These are phyloP conservation scores for Oreocharis arfaki DNA, from an alignment of 2,113 vertebrate genomes.

Conservation along the genomic window DNA sequence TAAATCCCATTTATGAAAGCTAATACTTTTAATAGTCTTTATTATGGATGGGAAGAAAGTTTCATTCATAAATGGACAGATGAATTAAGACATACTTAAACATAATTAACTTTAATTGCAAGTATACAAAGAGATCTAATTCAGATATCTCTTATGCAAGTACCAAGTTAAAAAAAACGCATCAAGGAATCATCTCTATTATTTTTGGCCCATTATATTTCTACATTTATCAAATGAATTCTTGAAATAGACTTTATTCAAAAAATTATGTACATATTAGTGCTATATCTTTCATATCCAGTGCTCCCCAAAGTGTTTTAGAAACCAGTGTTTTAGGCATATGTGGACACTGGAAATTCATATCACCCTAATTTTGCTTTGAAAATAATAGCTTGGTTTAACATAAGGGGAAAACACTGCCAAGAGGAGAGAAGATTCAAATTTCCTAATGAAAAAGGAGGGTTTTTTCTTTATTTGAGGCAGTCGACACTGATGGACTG, in stretches of 20 bases:
- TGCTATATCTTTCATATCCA: slow-evolving; percentile 36
- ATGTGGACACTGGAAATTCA: slow-evolving; percentile 4
- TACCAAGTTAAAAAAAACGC: background rate
- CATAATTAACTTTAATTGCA: slow-evolving; percentile 34
- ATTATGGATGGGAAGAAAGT: background rate
- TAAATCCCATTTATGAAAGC: background rate
- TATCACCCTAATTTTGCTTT: background rate
- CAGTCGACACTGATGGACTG: background rate
- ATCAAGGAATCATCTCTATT: background rate
- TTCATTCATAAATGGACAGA: slow-evolving; percentile 45
- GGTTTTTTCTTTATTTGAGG: background rate
- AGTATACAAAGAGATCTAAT: background rate
- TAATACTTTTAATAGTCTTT: slow-evolving; percentile 19
- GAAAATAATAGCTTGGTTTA: background rate
- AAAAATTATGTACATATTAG: slow-evolving; percentile 54
- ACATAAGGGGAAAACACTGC: background rate
- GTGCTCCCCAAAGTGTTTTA: slow-evolving; percentile 38
- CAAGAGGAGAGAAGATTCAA: background rate
- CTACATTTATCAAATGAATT: slow-evolving; percentile 26
- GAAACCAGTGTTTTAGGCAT: slow-evolving; percentile 6
- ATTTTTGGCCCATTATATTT: background rate
- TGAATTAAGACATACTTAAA: slow-evolving; percentile 43
- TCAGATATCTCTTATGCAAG: background rate
- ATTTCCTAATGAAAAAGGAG: background rate
- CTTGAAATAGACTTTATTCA: slow-evolving; percentile 39